phyloP scores from a whole-genome alignment of 2,888 invertebrate species.

The Rotaria macrura region DNA sequence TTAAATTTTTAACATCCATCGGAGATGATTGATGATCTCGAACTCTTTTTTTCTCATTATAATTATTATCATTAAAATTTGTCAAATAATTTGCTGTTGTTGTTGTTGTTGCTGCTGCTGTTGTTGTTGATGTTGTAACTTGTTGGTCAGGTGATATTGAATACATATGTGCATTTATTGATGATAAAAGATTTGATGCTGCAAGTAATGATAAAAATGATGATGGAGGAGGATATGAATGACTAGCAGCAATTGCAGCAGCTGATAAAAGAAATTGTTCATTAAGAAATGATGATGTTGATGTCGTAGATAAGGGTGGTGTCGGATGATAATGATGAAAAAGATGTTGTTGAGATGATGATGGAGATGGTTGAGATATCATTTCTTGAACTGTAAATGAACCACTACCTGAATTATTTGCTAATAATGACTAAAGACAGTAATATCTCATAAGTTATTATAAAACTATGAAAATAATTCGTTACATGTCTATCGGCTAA shows the following conservation, averaged over 20 bases:
- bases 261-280: neutral
- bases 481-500: neutral
- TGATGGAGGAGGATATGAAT: slow-evolving; percentile 9
- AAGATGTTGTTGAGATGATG: neutral
- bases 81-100: neutral
- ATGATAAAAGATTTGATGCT: neutral
- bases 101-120: neutral
- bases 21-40: neutral
- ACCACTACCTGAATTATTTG: neutral
- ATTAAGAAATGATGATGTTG: neutral
- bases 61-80: neutral
- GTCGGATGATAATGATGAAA: neutral
- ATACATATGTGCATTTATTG: neutral
- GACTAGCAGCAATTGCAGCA: neutral
- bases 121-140: neutral
- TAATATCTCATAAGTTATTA: neutral
- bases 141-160: neutral
- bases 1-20: slow-evolving; percentile 11
- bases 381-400: neutral
- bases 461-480: neutral
- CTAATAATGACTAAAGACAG: neutral
- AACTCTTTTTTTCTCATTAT: neutral
- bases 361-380: neutral
- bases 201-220: neutral
- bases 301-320: neutral